Evolutionary conservation across 2,888 invertebrate species (phyloP).

Genomic region (Leptopterna dolabrata): DNA sequence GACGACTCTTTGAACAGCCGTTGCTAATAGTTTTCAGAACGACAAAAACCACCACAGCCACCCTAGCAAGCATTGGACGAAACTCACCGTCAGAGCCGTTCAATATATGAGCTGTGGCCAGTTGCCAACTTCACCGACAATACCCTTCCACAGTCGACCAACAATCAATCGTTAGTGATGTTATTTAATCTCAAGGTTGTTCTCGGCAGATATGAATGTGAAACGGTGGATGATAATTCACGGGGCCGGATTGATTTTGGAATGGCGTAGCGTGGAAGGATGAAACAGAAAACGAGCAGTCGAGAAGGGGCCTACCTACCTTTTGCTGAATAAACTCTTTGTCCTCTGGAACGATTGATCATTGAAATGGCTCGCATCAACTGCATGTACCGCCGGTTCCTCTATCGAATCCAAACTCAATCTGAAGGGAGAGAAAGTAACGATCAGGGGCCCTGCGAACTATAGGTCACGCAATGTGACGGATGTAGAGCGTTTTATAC

Average conservation of each 20-base stretch:
- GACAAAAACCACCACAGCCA: not conserved
- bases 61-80: not conserved
- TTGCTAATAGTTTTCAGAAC: not conserved
- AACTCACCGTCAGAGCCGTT: not conserved
- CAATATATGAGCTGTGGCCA: not conserved
- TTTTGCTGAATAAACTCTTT: constrained; percentile 1
- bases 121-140: not conserved
- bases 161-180: constrained; percentile 28
- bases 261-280: not conserved
- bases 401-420: not conserved
- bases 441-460: not conserved
- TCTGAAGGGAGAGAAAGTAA: not conserved
- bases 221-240: not conserved
- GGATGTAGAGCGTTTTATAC: not conserved
- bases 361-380: constrained; percentile 1
- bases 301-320: not conserved
- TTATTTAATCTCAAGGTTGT: constrained; percentile 17
- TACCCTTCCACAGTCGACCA: not conserved
- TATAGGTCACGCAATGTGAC: not conserved
- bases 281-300: not conserved
- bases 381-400: not conserved
- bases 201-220: not conserved
- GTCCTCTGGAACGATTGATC: not conserved
- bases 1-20: no score
- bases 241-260: not conserved